These are phyloP conservation scores for Aphidius gifuensis DNA, from an alignment of 1,140 invertebrate genomes.

Conservation along the genomic window DNA sequence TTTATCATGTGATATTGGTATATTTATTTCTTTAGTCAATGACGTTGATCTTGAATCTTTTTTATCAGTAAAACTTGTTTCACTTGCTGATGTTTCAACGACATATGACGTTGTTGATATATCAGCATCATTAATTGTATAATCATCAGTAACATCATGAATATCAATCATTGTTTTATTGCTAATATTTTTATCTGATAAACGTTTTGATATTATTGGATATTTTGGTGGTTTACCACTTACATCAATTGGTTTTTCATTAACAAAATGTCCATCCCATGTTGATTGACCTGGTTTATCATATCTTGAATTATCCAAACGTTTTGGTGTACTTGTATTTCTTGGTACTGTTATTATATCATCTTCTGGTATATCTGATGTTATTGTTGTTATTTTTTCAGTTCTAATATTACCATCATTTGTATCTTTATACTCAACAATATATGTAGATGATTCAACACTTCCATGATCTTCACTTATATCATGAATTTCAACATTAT, in stretches of 20 bases:
- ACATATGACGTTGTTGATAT: conserved; percentile 38
- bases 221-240: neutral
- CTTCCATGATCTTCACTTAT: conserved; percentile 33
- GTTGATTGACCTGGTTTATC: conserved; percentile 50
- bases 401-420: conserved; percentile 31
- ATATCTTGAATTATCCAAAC: conserved; percentile 7
- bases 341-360: conserved; percentile 20
- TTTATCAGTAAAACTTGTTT: conserved; percentile 35
- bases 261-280: conserved; percentile 56
- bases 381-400: conserved; percentile 33
- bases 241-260: conserved; percentile 41
- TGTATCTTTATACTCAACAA: conserved; percentile 37
- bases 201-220: conserved; percentile 7
- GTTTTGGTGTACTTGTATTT: conserved; percentile 21
- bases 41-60: conserved; percentile 23
- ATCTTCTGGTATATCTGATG: conserved; percentile 36
- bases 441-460: conserved; percentile 34
- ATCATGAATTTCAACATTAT: conserved; percentile 35
- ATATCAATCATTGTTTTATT: conserved; percentile 32
- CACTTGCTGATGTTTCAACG: conserved; percentile 43
- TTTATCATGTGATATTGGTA: neutral
- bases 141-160: conserved; percentile 42
- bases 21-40: conserved; percentile 17
- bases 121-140: conserved; percentile 47
- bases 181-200: neutral